These are phyloP conservation scores for Macrostomum lignano DNA, from an alignment of 1,140 invertebrate species.

Conservation along the genomic window DNA sequence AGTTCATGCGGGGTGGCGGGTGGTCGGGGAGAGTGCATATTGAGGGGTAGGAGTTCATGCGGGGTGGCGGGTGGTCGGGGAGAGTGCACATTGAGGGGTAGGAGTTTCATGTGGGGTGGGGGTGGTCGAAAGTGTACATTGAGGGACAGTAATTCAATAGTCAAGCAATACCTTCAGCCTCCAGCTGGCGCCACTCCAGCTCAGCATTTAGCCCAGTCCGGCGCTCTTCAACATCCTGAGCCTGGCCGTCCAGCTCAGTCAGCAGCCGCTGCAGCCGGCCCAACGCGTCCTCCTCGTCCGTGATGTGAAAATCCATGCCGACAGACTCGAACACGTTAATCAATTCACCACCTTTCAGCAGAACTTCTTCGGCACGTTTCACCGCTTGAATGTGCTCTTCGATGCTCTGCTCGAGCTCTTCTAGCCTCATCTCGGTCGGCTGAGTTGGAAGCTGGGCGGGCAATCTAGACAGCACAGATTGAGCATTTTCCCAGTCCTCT, in stretches of 20 bases:
- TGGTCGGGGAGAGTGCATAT: too few species aligned
- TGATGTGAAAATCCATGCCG: constrained; percentile 4
- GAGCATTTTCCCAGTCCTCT: constrained; percentile 15
- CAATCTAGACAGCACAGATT: background rate
- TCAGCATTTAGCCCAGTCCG: constrained; percentile 2
- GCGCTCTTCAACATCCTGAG: constrained; percentile 1
- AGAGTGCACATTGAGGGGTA: too few species aligned
- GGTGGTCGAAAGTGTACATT: too few species aligned
- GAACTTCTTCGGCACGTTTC: constrained; percentile 1
- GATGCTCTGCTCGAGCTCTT: constrained; percentile 2
- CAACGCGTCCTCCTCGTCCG: constrained; percentile 2
- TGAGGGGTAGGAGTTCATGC: too few species aligned
- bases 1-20: too few species aligned
- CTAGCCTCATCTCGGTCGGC: background rate
- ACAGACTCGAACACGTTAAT: constrained; percentile 3
- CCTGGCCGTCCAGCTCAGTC: background rate
- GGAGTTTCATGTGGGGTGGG: too few species aligned
- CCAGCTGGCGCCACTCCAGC: constrained; percentile 4
- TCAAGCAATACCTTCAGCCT: too few species aligned
- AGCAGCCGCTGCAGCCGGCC: constrained; percentile 1
- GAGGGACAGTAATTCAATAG: too few species aligned
- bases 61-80: too few species aligned
- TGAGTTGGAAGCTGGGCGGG: background rate
- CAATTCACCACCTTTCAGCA: constrained; percentile 2
- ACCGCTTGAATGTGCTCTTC: background rate